These are phyloP conservation scores for Calliopum simillimum DNA, from an alignment of 2,888 invertebrate species.

Conservation along the genomic window DNA sequence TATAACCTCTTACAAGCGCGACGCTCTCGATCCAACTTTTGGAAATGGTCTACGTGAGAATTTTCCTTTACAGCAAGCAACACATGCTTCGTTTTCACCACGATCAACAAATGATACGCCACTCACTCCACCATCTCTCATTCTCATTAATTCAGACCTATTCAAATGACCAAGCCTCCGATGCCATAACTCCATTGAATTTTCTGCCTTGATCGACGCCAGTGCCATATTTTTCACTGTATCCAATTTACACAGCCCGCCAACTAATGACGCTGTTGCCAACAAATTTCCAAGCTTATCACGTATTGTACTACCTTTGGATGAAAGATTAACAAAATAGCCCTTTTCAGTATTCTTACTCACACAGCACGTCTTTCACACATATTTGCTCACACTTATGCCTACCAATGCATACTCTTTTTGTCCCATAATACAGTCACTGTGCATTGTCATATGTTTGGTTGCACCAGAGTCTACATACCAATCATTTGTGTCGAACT, in stretches of 20 bases:
- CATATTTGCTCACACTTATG: conserved; percentile 27
- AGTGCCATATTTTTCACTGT: neutral
- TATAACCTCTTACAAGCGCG: no score
- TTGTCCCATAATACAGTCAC: conserved; percentile 36
- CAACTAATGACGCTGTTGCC: conserved; percentile 7
- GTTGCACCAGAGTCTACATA: conserved; percentile 44
- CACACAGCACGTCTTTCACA: conserved; percentile 40
- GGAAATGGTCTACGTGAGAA: no score
- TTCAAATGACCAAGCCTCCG: conserved; percentile 10
- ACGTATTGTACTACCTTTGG: conserved; percentile 30
- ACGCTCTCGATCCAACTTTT: no score
- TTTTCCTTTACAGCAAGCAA: neutral
- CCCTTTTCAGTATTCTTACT: conserved; percentile 41
- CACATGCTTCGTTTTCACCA: neutral
- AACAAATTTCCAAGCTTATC: conserved; percentile 16
- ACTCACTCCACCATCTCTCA: no score
- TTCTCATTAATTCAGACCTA: neutral
- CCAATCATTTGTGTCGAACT: conserved; percentile 35
- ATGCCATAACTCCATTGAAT: conserved; percentile 32
- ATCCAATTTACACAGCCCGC: neutral
- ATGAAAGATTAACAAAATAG: conserved; percentile 44
- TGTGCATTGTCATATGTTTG: conserved; percentile 44
- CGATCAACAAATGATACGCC: conserved; percentile 1
- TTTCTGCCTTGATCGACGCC: neutral
- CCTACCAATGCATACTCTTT: conserved; percentile 23